Base-by-base conservation (phyloP, 2,888 invertebrate species). In the Phyllotreta cruciferae region DNA sequence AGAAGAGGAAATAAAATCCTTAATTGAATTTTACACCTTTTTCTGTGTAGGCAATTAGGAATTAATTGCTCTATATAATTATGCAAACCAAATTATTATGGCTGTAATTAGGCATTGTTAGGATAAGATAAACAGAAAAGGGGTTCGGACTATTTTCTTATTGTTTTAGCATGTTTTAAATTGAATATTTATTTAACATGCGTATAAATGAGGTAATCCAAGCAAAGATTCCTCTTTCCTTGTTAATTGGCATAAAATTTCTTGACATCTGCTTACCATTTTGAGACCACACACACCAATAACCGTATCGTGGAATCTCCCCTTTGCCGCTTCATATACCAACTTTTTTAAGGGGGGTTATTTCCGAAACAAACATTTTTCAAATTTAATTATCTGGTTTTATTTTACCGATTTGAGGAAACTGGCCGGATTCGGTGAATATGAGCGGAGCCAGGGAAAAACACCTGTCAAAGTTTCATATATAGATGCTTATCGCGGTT, bases 241-340 rank as follows among this genome's bases (percentile, higher is more conserved):
- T 54, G 64, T 69, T 69, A 77, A 77, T 77, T 77, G 74, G 75
- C 75, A 74, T 72, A 71, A 73, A 75, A 76, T 75, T 74, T 73
- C 68, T 68, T 61, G 56, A 67, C 73, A 76, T 74, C 75, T 77
- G 76, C 74, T 73, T 63, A 71, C 72, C 69, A 72, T 73, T 71
- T 71, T 62, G 45, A 66, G 74, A 74, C 73, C 72, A 72, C 73
- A 73, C 73, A 71, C 62, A 56, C 38, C 55, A 67, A 58, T 60
- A 37, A 10, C 62, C 53, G 39, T 66, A 66, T 65, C 66, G 49
- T 45, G 45, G 39, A 56, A 60, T 60, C 61, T 58, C 57, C 55
- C 60, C 58, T 44, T 38, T 50, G 13, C 41, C 13, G 9, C 35
- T 13, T 38, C 9, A 34, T 35, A 37, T 14, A 10, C 41, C 49